Conservation (phyloP, 1,140 invertebrate species). For the Nasonia longicornis region DNA sequence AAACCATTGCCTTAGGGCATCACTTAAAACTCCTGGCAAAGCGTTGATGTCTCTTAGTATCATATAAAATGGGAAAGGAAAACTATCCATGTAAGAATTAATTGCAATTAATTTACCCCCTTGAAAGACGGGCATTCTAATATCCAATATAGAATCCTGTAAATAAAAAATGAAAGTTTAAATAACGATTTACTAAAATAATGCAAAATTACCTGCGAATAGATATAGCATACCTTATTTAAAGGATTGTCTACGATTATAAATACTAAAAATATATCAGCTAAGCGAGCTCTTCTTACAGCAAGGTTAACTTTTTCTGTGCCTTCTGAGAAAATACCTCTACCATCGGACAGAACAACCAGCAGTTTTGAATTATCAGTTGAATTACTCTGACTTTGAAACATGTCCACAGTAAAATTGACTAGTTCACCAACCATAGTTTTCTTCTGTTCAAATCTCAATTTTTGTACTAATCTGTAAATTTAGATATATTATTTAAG, state of each 20-base stretch:
- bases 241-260: conserved; percentile 94
- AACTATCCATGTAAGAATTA: conserved; percentile 89
- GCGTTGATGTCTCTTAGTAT: conserved; percentile 90
- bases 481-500: background rate
- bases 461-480: conserved; percentile 76
- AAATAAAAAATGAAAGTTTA: conserved; percentile 56
- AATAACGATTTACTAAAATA: background rate
- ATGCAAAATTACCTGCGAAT: background rate
- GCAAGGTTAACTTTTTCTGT: conserved; percentile 81
- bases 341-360: conserved; percentile 94
- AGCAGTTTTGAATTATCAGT: conserved; percentile 87
- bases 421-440: conserved; percentile 85
- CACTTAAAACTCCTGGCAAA: conserved; percentile 90
- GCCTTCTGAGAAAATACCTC: conserved; percentile 93
- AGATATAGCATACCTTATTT: conserved; percentile 78
- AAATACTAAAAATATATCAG: conserved; percentile 93
- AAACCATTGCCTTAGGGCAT: conserved; percentile 98
- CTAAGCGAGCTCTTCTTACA: conserved; percentile 82
- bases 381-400: conserved; percentile 70
- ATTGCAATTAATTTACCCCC: conserved; percentile 74
- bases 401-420: conserved; percentile 81
- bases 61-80: conserved; percentile 99
- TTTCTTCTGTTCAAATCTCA: conserved; percentile 85
- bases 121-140: conserved; percentile 81
- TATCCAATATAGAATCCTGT: conserved; percentile 92